Evolutionary conservation across 2,888 invertebrate species (phyloP), one percentile per base, ranked within the genome.

Genomic region (Trimorus sp.): DNA sequence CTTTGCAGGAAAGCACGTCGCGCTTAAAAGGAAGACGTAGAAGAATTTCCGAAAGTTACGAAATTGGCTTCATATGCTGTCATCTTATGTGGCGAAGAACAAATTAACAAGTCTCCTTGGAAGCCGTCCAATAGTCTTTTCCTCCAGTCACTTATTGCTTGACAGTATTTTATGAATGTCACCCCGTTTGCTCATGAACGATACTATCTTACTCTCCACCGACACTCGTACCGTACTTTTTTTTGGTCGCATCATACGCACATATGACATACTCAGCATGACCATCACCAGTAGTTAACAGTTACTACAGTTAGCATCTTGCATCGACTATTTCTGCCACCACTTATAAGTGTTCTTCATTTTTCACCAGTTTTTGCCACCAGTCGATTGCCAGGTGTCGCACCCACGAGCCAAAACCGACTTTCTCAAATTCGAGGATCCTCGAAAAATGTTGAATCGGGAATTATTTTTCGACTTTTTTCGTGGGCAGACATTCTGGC

Each of bases 401-500:
- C 26, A 26, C 26, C 26, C 26, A 26, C 26, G 26, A 26, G 26
- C 26, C 26, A 26, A 26, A 26, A 26, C 1, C 1, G 26, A 26
- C 26, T 26, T 26, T 26, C 4, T 4, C 26, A 26, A 26, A 26
- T 26, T 26, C 26, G 26, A 26, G 26, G 26, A 26, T 4, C 4
- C 26, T 26, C 26, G 26, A 26, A 26, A 26, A 26, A 26, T 26
- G 26, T 4, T 26, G 26, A 26, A 26, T 26, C 26, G 26, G 26
- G 26, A 26, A 26, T 4, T 4, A 26, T 1, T 26, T 26, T 26
- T 26, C 4, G 40, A 40, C 4, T 40, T 40, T 7, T 40, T 66
- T 69, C 51, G 45, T 79, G 73, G 76, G 66, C 68, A 14, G 68
- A 74, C 16, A 68, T 60, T 45, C 26, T 63, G 62, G 36, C 26